Evolutionary conservation across 2,888 invertebrate species (phyloP).

Genomic region (Lacanobia wlatinum): DNA sequence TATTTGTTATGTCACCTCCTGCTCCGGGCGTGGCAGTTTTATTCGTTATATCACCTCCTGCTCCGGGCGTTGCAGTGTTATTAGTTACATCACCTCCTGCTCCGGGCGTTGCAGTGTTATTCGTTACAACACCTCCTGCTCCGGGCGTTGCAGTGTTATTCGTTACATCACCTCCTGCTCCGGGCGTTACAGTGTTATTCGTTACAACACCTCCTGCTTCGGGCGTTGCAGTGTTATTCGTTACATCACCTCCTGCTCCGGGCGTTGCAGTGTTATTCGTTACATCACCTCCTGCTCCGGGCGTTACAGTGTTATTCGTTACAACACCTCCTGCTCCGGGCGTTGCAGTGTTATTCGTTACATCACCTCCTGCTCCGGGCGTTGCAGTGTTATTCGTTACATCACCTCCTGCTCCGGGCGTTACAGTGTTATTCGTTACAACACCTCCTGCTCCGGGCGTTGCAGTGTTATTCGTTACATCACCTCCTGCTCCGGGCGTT

Average conservation of each 20-base stretch:
- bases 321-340: background rate
- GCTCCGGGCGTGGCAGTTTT: background rate
- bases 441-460: background rate
- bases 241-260: background rate
- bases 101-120: background rate
- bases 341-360: background rate
- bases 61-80: background rate
- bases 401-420: background rate
- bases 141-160: background rate
- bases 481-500: background rate
- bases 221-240: background rate
- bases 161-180: background rate
- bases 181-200: background rate
- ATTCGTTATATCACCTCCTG: background rate
- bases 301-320: background rate
- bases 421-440: background rate
- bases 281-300: background rate
- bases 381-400: background rate
- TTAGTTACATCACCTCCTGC: rapidly evolving
- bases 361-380: background rate
- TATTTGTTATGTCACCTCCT: background rate
- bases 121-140: background rate
- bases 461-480: background rate
- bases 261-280: background rate
- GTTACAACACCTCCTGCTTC: background rate